A percentile compares a stretch with the other conserved stretches of the same genome.
These are phyloP conservation scores for Hybos culiciformis DNA, from an alignment of 2,888 invertebrate species.

Conservation along the genomic window DNA sequence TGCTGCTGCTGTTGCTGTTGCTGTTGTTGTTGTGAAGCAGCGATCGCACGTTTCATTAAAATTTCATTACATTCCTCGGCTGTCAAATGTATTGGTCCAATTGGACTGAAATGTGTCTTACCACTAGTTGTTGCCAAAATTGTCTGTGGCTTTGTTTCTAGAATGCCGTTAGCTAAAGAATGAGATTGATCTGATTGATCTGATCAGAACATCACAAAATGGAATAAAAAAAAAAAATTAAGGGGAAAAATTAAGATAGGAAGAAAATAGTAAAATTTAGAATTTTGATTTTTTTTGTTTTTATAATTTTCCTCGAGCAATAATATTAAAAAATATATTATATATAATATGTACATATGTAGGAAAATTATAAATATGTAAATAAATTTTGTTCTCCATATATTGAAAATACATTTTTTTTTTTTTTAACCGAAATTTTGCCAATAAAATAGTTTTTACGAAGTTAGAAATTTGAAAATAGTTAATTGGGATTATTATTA, in stretches of 20 bases:
- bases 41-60: constrained; percentile 58
- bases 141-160: constrained; percentile 36
- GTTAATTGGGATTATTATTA: no score
- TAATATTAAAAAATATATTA: no score
- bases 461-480: no score
- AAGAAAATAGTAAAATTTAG: constrained; percentile 13
- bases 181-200: constrained; percentile 33
- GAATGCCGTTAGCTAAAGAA: constrained; percentile 32
- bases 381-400: no score
- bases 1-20: no score
- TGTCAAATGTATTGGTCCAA: constrained; percentile 58
- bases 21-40: constrained; percentile 44
- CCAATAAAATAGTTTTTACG: no score
- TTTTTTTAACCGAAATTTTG: no score
- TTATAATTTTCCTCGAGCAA: no score
- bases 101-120: constrained; percentile 49
- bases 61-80: constrained; percentile 69
- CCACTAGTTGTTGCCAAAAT: constrained; percentile 26
- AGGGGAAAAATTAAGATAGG: constrained; percentile 16
- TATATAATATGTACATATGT: no score
- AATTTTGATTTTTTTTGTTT: constrained; percentile 5
- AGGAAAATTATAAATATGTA: no score
- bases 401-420: no score
- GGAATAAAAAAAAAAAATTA: constrained; percentile 13
- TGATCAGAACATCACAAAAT: constrained; percentile 29